Conservation (phyloP, 2,113 vertebrate genomes). For the Daubentonia madagascariensis region DNA sequence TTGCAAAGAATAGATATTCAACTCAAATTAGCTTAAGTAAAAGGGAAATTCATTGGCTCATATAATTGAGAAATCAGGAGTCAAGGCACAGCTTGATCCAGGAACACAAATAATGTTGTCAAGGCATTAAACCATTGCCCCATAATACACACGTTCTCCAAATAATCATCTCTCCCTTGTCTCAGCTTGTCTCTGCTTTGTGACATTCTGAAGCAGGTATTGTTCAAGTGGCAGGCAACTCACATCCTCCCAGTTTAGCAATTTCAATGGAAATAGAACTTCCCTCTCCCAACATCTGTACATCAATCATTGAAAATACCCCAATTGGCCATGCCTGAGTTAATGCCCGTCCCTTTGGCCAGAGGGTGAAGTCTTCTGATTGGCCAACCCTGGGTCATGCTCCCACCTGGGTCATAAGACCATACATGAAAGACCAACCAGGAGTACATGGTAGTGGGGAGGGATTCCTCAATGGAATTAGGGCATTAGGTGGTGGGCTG, state of each 20-base stretch:
- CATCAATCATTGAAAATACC: not conserved
- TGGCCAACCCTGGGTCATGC: not conserved
- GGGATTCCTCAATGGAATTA: not conserved
- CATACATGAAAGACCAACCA: not conserved
- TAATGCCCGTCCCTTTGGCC: not conserved
- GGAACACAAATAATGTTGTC: not conserved
- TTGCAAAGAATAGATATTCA: constrained; percentile 1
- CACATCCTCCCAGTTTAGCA: not conserved
- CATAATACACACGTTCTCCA: not conserved
- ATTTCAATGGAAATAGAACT: not conserved
- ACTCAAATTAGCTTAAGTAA: constrained; percentile 1
- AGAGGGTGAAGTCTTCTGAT: not conserved
- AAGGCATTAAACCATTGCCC: not conserved
- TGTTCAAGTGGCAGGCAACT: not conserved
- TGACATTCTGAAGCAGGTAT: not conserved
- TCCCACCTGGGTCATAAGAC: not conserved
- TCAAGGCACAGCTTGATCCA: not conserved
- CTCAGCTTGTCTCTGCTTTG: not conserved
- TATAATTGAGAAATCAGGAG: not conserved
- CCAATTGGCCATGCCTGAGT: not conserved
- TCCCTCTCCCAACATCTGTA: not conserved
- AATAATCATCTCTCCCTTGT: not conserved
- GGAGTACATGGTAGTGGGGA: not conserved
- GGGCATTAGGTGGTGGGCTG: not conserved
- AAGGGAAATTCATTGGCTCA: constrained; percentile 10